Evolutionary conservation across 2,113 vertebrate genomes (phyloP).

Genomic region (Seriola rivoliana): DNA sequence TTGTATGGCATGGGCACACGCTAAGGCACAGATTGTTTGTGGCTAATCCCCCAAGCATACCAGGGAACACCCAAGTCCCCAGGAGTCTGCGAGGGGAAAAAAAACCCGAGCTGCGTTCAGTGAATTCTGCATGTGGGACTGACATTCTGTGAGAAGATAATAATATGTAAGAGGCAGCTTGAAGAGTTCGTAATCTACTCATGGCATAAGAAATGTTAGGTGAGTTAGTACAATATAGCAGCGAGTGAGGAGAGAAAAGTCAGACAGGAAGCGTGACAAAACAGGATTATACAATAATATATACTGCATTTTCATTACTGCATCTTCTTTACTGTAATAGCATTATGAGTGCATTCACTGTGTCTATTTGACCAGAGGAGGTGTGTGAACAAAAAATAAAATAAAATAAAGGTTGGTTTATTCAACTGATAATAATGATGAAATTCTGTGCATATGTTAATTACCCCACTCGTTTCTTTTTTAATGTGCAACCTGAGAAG

Average conservation of each 20-base stretch:
- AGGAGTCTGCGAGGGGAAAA: slow-evolving; percentile 1
- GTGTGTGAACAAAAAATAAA: slow-evolving; percentile 2
- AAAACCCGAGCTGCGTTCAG: slow-evolving; percentile 35
- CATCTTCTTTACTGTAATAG: slow-evolving; percentile 55
- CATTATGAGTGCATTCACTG: slow-evolving; percentile 42
- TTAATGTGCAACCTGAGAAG: slow-evolving; percentile 72
- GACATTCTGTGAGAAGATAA: slow-evolving; percentile 48
- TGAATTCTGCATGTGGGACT: slow-evolving; percentile 39
- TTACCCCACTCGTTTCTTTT: slow-evolving; percentile 26
- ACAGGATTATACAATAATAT: slow-evolving; percentile 45
- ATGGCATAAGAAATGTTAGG: slow-evolving; percentile 68
- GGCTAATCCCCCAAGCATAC: slow-evolving; percentile 35
- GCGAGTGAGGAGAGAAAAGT: slow-evolving; percentile 55
- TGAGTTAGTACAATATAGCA: slow-evolving; percentile 69
- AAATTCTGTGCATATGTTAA: slow-evolving; percentile 53
- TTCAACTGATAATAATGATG: slow-evolving; percentile 27
- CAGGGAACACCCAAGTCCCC: slow-evolving; percentile 34
- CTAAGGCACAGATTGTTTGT: slow-evolving; percentile 78
- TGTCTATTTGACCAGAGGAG: slow-evolving; percentile 30
- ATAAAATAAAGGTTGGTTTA: slow-evolving; percentile 21
- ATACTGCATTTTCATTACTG: slow-evolving; percentile 60
- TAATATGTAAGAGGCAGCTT: slow-evolving; percentile 61
- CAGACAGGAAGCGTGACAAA: slow-evolving; percentile 36
- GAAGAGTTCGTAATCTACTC: slow-evolving; percentile 65
- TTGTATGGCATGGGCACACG: slow-evolving; percentile 58